Conservation (phyloP, 2,888 invertebrate species). For the Tenthredo scrophulariae region DNA sequence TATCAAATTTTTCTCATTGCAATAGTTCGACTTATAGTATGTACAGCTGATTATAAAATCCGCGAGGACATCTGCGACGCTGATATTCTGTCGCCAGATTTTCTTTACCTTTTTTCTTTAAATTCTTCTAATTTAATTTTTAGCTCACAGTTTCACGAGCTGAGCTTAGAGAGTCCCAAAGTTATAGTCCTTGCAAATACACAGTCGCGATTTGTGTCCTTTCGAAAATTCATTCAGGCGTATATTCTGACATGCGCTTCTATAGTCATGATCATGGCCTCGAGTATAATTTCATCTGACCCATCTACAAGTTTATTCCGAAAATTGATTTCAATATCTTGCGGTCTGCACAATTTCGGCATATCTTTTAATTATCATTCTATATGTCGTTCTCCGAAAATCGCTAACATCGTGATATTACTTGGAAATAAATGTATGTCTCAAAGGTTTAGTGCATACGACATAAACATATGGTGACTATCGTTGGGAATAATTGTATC, state of each 20-base stretch:
- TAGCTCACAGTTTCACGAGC: neutral
- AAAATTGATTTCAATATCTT: neutral
- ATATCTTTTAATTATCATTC: too few species aligned
- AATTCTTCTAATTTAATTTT: too few species aligned
- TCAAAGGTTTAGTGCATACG: neutral
- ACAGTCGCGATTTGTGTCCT: neutral
- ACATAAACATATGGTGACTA: neutral
- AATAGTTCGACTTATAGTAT: neutral
- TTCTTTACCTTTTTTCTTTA: too few species aligned
- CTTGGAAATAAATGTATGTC: neutral
- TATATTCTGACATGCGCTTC: neutral
- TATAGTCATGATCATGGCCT: neutral
- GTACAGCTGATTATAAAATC: too few species aligned
- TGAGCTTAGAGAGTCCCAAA: neutral
- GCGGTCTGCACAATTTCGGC: neutral
- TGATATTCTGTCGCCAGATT: too few species aligned
- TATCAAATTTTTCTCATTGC: neutral
- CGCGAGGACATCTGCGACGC: too few species aligned
- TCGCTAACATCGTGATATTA: neutral
- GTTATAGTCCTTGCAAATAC: neutral
- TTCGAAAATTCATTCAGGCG: neutral
- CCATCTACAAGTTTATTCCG: neutral
- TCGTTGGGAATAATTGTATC: neutral
- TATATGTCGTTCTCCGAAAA: neutral
- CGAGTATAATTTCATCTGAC: neutral